Conservation (phyloP, 2,888 invertebrate genomes). For the Chrysolina americana region DNA sequence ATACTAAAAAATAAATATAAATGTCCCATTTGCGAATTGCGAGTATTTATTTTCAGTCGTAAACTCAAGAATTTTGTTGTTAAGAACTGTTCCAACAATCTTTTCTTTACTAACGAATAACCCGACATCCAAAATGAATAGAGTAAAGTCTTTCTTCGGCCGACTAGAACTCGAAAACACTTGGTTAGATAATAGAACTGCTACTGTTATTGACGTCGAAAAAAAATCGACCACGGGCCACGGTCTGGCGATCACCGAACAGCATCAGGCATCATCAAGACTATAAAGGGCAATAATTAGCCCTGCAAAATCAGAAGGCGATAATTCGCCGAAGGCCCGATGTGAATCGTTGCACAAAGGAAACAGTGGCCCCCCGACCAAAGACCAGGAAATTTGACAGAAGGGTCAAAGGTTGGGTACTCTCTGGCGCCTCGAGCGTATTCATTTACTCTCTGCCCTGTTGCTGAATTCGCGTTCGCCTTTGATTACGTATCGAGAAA, state of each 20-base stretch:
- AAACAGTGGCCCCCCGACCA: conserved; percentile 63
- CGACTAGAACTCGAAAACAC: conserved; percentile 1
- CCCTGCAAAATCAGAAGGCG: conserved; percentile 63
- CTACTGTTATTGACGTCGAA: conserved; percentile 30
- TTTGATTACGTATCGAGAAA: conserved; percentile 58
- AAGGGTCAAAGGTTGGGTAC: conserved; percentile 65
- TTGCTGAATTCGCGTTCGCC: conserved; percentile 43
- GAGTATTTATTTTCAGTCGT: too few relatives aligned
- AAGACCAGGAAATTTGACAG: conserved; percentile 69
- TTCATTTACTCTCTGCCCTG: conserved; percentile 57
- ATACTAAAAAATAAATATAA: too few relatives aligned
- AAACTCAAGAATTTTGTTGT: too few relatives aligned
- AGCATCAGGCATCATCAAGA: conserved; percentile 32
- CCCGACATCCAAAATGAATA: neutral
- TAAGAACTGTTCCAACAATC: too few relatives aligned
- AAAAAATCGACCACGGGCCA: conserved; percentile 34
- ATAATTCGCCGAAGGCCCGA: conserved; percentile 59
- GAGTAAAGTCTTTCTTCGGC: neutral
- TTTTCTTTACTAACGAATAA: neutral
- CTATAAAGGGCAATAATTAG: conserved; percentile 59
- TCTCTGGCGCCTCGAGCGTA: conserved; percentile 54
- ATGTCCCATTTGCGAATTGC: too few relatives aligned
- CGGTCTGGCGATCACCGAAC: conserved; percentile 37
- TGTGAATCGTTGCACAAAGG: conserved; percentile 65
- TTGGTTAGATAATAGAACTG: conserved; percentile 20